These are phyloP conservation scores for Lynx canadensis DNA, from an alignment of 2,113 vertebrate species.

Conservation along the genomic window DNA sequence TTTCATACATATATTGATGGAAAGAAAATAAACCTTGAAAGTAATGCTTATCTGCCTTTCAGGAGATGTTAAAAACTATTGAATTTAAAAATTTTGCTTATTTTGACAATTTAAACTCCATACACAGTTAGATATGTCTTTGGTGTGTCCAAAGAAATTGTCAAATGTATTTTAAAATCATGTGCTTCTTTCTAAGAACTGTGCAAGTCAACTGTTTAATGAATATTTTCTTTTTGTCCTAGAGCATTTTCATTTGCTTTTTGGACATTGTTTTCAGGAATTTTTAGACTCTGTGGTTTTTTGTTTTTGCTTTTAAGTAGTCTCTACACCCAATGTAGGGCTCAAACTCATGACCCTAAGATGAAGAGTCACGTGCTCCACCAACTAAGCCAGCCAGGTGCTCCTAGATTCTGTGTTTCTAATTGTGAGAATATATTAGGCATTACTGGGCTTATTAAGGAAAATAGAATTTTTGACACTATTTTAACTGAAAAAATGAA, in stretches of 20 bases:
- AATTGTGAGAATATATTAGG: background rate
- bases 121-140: background rate
- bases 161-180: slow-evolving; percentile 29
- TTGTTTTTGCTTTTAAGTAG: background rate
- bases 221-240: background rate
- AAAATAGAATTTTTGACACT: background rate
- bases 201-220: background rate
- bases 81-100: background rate
- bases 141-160: slow-evolving; percentile 5
- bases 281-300: slow-evolving; percentile 4
- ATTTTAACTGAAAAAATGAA: slow-evolving; percentile 25
- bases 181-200: background rate
- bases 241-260: slow-evolving; percentile 24
- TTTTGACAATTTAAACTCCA: slow-evolving; percentile 17
- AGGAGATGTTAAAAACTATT: background rate
- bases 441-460: background rate
- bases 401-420: background rate
- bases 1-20: background rate
- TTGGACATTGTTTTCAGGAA: background rate
- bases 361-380: background rate
- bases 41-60: background rate
- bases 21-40: slow-evolving; percentile 15
- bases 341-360: background rate
- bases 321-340: background rate
- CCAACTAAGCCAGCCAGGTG: background rate